A percentile compares a stretch with the other conserved stretches of the same genome.
These are phyloP conservation scores for Spizaetus ornatus DNA, from an alignment of 2,113 vertebrate genomes.

Conservation along the genomic window DNA sequence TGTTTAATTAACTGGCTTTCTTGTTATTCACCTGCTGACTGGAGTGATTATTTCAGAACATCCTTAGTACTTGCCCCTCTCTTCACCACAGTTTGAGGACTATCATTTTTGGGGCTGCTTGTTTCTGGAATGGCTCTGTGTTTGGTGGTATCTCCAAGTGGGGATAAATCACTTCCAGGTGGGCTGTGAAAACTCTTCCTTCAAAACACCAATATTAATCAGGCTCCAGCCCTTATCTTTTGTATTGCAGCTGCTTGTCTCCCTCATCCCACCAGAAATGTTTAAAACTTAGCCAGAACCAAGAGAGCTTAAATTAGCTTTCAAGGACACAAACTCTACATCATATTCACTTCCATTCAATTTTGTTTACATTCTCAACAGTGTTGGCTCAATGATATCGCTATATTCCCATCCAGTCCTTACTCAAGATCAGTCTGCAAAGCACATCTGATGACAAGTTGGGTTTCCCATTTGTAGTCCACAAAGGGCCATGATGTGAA, in stretches of 20 bases:
- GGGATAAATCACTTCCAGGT: slow-evolving; percentile 14
- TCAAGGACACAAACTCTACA: slow-evolving; percentile 21
- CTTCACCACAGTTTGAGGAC: neutral
- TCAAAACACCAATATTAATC: slow-evolving; percentile 29
- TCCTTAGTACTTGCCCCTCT: neutral
- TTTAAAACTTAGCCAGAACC: neutral
- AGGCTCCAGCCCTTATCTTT: neutral
- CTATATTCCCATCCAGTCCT: neutral
- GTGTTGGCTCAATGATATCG: neutral
- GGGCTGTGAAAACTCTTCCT: slow-evolving; percentile 1
- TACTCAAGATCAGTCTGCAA: neutral
- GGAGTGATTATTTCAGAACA: neutral
- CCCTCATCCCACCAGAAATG: slow-evolving; percentile 14
- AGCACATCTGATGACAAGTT: neutral
- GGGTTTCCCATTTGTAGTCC: neutral
- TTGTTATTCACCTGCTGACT: neutral
- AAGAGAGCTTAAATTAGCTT: slow-evolving; percentile 50
- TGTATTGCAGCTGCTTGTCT: neutral
- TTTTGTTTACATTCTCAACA: neutral
- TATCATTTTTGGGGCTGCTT: neutral
- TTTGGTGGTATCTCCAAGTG: neutral
- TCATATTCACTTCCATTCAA: neutral
- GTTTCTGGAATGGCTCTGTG: neutral
- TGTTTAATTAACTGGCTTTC: neutral
- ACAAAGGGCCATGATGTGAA: neutral